Evolutionary conservation across 2,888 invertebrate species (phyloP).

Genomic region (Drosophila nr. perissopoda): DNA sequence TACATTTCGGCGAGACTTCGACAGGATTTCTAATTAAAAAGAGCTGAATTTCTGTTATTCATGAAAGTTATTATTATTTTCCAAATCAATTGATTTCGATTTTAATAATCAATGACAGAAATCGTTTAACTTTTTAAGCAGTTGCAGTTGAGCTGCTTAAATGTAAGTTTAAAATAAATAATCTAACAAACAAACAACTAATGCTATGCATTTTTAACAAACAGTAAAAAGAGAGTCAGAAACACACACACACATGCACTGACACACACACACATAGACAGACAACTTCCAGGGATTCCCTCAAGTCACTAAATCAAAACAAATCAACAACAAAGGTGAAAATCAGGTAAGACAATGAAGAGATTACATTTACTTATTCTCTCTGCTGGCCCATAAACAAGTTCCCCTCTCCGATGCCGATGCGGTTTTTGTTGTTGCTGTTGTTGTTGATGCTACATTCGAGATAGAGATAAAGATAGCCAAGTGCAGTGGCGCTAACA

Average conservation of each 20-base stretch:
- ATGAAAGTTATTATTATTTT: background rate
- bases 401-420: conserved; percentile 27
- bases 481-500: conserved; percentile 82
- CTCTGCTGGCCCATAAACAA: conserved; percentile 67
- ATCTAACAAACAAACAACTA: conserved; percentile 1
- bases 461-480: conserved; percentile 69
- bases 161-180: background rate
- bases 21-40: background rate
- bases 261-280: background rate
- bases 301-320: conserved; percentile 49
- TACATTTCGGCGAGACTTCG: too few species aligned
- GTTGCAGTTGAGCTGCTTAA: background rate
- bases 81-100: background rate
- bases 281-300: conserved; percentile 29
- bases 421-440: conserved; percentile 16
- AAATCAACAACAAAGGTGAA: conserved; percentile 47
- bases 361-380: conserved; percentile 67
- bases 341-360: conserved; percentile 62
- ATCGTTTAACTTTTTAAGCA: background rate
- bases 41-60: background rate
- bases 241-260: background rate
- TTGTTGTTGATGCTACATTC: conserved; percentile 49
- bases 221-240: background rate
- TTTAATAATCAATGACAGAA: background rate
- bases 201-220: background rate